Evolutionary conservation across 1,140 invertebrate genomes (phyloP), one percentile per base, ranked within the genome.

Genomic region (Potamilus streckersoni): DNA sequence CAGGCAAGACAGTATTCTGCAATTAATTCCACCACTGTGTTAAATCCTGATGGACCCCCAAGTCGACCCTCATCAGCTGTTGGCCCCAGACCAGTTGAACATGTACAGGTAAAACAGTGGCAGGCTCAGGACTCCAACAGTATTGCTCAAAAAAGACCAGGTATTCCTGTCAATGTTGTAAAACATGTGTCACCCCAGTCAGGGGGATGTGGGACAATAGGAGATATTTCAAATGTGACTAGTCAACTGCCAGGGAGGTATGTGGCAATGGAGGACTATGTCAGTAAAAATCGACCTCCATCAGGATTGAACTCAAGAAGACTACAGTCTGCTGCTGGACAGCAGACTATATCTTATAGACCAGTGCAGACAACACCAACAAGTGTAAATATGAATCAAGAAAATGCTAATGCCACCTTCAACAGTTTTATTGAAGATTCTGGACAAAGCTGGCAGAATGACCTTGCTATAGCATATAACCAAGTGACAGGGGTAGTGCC

Each of bases 1-100:
- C 87, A 89, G 69, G 81, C 86, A 6, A 79, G 88, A 1, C 87
- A 89, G 73, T 89, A 89, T 70, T 83, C 86, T n/a, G 84, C 87
- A 12, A 68, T 80, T 60, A 88, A 85, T 63, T 79, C 82, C 19
- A 83, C 86, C 20, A 85, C 77, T 74, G 68, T 82, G 15, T 79
- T 87, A 15, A 76, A 73, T 19, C 72, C 77, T 8, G 38, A 68
- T 57, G 79, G 83, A 6, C 20, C 31, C 2, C 71, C 70, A 20
- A 76, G 79, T 49, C 72, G 78, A 23, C 73, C 79, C 3, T 67
- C 74, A 58, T 76, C 79, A 57, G 73, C 75, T 38, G 55, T 17
- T 31, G 67, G 63, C 68, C 23, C n/a, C 20, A 14, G 63, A 68
- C 55, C 75, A 65, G 38, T 70, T 66, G n/a, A 65, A 31, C 49